phyloP scores from a whole-genome alignment of 92 coral and sea anemone species.

The Zoanthus solanderi region DNA sequence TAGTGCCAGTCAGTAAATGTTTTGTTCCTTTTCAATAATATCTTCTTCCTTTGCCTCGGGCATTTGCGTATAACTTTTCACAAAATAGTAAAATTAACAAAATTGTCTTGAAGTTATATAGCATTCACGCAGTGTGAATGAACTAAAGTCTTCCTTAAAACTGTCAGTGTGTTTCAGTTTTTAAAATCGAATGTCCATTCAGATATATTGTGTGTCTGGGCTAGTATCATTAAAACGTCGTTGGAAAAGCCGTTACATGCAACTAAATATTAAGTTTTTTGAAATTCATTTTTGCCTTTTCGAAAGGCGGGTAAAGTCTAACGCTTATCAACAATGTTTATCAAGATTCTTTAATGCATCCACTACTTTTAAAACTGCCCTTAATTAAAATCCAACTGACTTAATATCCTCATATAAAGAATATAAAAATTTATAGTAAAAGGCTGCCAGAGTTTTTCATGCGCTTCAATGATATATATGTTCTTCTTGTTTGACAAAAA shows the following conservation, averaged over 20 bases:
- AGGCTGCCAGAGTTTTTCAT: not conserved
- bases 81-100: conserved; percentile 12
- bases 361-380: conserved; percentile 16
- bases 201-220: not conserved
- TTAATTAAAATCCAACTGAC: not conserved
- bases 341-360: not conserved
- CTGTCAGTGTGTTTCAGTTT: no score
- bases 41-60: conserved; percentile 22
- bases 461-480: not conserved
- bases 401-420: conserved; percentile 1
- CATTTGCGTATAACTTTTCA: conserved; percentile 1
- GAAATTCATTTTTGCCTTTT: conserved; percentile 17
- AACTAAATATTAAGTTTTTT: not conserved
- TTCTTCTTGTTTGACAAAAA: not conserved
- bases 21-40: conserved; percentile 9
- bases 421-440: conserved; percentile 17
- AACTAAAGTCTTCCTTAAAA: not conserved
- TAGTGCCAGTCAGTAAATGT: not conserved
- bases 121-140: not conserved
- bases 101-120: not conserved
- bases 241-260: not conserved
- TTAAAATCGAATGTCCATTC: no score
- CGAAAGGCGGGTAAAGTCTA: conserved; percentile 24
- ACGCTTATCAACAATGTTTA: not conserved
- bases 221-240: not conserved